A percentile compares a stretch with the other conserved stretches of the same genome.
phyloP scores from a whole-genome alignment of 2,113 vertebrate genomes.

The Vidua chalybeata region DNA sequence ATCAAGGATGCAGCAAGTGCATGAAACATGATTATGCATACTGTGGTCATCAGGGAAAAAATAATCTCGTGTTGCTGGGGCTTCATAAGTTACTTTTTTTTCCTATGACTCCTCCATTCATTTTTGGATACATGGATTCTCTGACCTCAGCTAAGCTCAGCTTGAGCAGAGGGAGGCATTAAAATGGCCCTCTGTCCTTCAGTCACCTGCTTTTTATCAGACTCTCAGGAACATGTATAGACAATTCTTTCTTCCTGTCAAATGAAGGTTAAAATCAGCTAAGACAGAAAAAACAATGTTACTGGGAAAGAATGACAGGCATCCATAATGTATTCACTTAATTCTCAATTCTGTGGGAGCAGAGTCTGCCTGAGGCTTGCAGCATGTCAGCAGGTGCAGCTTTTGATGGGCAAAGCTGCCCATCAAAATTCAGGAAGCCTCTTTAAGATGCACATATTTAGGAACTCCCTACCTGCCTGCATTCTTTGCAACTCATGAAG shows the following conservation, averaged over 20 bases:
- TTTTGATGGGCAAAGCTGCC: not conserved
- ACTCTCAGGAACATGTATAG: not conserved
- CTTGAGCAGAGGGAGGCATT: not conserved
- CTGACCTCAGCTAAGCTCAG: not conserved
- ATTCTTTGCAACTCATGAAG: not conserved
- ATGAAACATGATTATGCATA: not conserved
- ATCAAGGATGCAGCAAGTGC: not conserved
- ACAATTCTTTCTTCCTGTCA: not conserved
- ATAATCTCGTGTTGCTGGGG: not conserved
- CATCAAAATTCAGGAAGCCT: not conserved
- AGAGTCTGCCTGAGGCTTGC: not conserved
- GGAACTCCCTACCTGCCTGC: not conserved
- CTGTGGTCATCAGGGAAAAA: not conserved
- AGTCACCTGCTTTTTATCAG: not conserved
- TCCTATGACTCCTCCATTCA: not conserved
- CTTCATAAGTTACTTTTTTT: not conserved
- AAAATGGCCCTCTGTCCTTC: not conserved
- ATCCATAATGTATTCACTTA: not conserved
- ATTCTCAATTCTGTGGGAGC: not conserved
- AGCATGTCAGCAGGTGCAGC: not conserved
- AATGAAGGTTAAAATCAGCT: constrained; percentile 4
- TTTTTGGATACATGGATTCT: not conserved
- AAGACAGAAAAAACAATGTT: not conserved
- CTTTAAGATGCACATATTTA: not conserved
- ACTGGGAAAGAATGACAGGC: not conserved